These are phyloP conservation scores for Paradoxurus hermaphroditus DNA, from an alignment of 2,113 vertebrate genomes.

Conservation along the genomic window DNA sequence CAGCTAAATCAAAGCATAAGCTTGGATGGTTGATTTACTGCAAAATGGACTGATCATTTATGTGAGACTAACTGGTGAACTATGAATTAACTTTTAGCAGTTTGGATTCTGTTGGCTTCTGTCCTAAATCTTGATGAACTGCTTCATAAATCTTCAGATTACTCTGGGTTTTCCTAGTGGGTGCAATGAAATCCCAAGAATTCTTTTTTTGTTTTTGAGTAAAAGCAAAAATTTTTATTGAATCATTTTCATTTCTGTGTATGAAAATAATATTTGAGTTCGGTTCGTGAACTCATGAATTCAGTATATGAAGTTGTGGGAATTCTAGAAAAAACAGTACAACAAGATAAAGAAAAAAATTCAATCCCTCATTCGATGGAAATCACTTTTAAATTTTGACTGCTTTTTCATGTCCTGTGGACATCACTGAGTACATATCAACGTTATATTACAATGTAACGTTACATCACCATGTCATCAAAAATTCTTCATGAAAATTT, in stretches of 20 bases:
- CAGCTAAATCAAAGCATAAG: not conserved
- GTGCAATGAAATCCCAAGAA: not conserved
- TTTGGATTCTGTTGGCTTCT: not conserved
- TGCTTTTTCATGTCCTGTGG: not conserved
- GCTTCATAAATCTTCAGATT: not conserved
- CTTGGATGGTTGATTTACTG: not conserved
- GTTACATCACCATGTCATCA: not conserved
- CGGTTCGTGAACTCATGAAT: too few relatives aligned
- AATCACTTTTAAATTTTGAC: not conserved
- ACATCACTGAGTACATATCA: not conserved
- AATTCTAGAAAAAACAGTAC: not conserved
- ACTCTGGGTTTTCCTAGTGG: not conserved
- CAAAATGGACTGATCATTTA: not conserved
- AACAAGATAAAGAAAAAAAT: not conserved
- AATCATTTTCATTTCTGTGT: not conserved
- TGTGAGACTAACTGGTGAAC: not conserved
- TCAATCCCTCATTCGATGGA: too few relatives aligned
- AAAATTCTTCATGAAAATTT: not conserved
- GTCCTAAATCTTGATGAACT: not conserved
- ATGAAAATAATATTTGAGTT: not conserved
- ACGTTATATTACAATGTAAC: not conserved
- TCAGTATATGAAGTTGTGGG: not conserved
- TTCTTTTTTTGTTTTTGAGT: not conserved
- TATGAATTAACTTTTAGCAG: not conserved
- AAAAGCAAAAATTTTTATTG: not conserved